Conservation (phyloP, 2,113 vertebrate genomes). For the Notarius lentiginosus region DNA sequence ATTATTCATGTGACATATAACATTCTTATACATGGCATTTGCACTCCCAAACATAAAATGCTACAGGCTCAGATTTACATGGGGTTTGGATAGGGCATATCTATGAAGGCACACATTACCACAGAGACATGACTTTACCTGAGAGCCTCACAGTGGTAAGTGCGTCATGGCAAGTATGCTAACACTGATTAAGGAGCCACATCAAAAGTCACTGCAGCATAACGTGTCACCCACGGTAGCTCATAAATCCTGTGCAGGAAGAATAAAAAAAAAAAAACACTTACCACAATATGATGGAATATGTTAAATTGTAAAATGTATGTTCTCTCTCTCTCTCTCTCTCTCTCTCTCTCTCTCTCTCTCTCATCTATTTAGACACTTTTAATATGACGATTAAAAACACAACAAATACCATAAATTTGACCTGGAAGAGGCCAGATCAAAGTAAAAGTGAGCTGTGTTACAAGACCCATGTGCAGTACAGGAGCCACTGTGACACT, state of each 20-base stretch:
- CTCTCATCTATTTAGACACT: conserved; percentile 2
- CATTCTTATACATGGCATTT: background rate
- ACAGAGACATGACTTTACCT: background rate
- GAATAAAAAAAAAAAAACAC: background rate
- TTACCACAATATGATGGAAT: background rate
- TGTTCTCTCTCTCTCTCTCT: background rate
- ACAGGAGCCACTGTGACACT: conserved; percentile 45
- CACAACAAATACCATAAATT: background rate
- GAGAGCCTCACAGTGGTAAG: background rate
- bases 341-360: too few species aligned
- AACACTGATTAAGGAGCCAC: conserved; percentile 23
- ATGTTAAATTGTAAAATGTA: background rate
- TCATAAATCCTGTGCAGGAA: conserved; percentile 27
- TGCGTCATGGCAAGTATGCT: conserved; percentile 30
- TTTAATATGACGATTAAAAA: conserved; percentile 39
- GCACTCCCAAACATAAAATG: background rate
- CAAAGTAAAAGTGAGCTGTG: accelerated
- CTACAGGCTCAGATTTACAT: conserved; percentile 9
- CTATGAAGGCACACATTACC: background rate
- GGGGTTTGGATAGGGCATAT: background rate
- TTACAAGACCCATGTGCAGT: conserved; percentile 48
- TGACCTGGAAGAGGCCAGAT: conserved; percentile 39
- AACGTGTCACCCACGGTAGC: background rate
- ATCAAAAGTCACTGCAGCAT: conserved; percentile 13
- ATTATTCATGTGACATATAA: too few species aligned